Conservation (phyloP, 2,888 invertebrate genomes). For the Thecocarcelia acutangulata region DNA sequence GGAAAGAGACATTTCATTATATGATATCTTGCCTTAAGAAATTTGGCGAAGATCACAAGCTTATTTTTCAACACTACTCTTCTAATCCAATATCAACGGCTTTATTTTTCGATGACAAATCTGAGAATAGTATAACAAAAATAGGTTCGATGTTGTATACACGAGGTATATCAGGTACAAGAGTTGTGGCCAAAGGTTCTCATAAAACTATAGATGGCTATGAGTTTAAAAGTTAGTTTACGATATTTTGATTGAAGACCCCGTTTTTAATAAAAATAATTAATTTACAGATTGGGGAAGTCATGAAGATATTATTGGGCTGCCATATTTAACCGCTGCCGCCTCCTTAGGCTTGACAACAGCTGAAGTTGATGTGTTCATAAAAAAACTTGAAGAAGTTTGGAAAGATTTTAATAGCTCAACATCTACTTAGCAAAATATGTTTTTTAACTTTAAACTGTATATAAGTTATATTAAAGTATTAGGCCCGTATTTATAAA, state of each 20-base stretch:
- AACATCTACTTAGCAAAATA: background rate
- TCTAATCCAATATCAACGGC: slow-evolving; percentile 88
- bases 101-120: slow-evolving; percentile 81
- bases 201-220: slow-evolving; percentile 83
- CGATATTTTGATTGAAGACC: background rate
- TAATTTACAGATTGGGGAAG: slow-evolving; percentile 86
- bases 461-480: too few species aligned
- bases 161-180: slow-evolving; percentile 87
- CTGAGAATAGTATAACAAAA: slow-evolving; percentile 68
- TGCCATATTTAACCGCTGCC: slow-evolving; percentile 88
- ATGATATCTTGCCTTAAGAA: slow-evolving; percentile 83
- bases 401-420: slow-evolving; percentile 42
- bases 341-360: slow-evolving; percentile 86
- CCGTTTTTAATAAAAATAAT: background rate
- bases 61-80: slow-evolving; percentile 80
- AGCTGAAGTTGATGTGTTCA: slow-evolving; percentile 86
- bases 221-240: slow-evolving; percentile 83
- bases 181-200: slow-evolving; percentile 84
- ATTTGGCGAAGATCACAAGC: slow-evolving; percentile 84
- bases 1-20: slow-evolving; percentile 85
- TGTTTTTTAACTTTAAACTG: too few species aligned
- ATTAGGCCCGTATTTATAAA: too few species aligned
- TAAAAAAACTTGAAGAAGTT: slow-evolving; percentile 84
- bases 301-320: slow-evolving; percentile 82
- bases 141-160: slow-evolving; percentile 88